These are phyloP conservation scores for Oenanthe melanoleuca DNA, from an alignment of 2,113 vertebrate species.

Conservation along the genomic window DNA sequence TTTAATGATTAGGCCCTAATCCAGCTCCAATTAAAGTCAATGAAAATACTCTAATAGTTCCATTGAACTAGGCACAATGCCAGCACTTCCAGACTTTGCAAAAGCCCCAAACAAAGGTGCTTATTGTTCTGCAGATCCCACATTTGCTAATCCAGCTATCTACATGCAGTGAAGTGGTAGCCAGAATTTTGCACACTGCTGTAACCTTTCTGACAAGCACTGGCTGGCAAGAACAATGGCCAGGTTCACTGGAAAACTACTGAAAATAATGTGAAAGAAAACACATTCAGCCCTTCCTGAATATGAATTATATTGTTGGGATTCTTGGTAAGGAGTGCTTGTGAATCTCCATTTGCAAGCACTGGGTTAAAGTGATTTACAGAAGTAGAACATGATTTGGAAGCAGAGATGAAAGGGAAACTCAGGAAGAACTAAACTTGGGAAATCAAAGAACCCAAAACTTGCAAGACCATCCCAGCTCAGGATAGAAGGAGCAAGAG, in stretches of 20 bases:
- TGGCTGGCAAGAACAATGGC: not conserved
- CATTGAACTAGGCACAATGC: not conserved
- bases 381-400: not conserved
- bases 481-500: not conserved
- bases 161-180: not conserved
- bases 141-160: not conserved
- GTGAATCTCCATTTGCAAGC: not conserved
- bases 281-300: not conserved
- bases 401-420: not conserved
- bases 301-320: not conserved
- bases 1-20: slow-evolving; percentile 32
- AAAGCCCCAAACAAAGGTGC: slow-evolving; percentile 37
- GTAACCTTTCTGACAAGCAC: not conserved
- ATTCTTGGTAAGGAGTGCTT: not conserved
- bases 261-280: not conserved
- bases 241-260: slow-evolving; percentile 27
- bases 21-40: slow-evolving; percentile 58
- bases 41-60: slow-evolving; percentile 37
- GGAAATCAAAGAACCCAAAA: not conserved
- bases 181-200: not conserved
- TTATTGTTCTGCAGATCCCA: not conserved
- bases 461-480: not conserved
- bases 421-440: not conserved
- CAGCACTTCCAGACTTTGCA: not conserved
- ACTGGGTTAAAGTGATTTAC: not conserved